Percentiles rank a stretch among this genome's conserved stretches.
These are phyloP conservation scores for Bradypodion pumilum DNA, from an alignment of 2,797 vertebrate genomes.

Conservation along the genomic window DNA sequence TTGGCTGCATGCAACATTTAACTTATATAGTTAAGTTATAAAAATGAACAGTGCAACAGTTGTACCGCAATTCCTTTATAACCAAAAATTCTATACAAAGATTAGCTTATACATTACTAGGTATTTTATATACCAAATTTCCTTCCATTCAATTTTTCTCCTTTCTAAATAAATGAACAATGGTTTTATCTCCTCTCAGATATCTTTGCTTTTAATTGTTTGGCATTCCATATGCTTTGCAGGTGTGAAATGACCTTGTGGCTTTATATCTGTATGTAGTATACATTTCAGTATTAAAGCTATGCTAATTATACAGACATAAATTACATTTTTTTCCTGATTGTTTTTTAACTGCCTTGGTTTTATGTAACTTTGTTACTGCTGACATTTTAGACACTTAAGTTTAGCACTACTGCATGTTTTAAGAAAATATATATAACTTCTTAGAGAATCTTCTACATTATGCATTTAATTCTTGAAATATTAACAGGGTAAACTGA, in stretches of 20 bases:
- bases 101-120: neutral
- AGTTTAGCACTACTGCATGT: neutral
- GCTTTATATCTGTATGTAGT: slow-evolving; percentile 40
- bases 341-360: slow-evolving; percentile 17
- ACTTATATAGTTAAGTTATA: neutral
- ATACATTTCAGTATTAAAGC: slow-evolving; percentile 59
- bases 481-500: slow-evolving; percentile 15
- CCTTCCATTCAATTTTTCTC: neutral
- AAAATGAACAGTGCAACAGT: neutral
- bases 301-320: slow-evolving; percentile 50
- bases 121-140: slow-evolving; percentile 22
- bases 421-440: slow-evolving; percentile 25
- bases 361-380: slow-evolving; percentile 35
- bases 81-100: neutral
- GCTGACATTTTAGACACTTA: slow-evolving; percentile 24
- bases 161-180: slow-evolving; percentile 22
- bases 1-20: neutral
- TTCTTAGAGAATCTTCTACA: slow-evolving; percentile 16
- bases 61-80: neutral
- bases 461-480: neutral
- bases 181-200: slow-evolving; percentile 22
- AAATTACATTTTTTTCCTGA: slow-evolving; percentile 47
- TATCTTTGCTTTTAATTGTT: slow-evolving; percentile 53
- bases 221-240: slow-evolving; percentile 57
- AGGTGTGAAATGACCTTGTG: slow-evolving; percentile 56